Base-by-base conservation (phyloP, 2,113 vertebrate genomes). In the Hippoglossus stenolepis region DNA sequence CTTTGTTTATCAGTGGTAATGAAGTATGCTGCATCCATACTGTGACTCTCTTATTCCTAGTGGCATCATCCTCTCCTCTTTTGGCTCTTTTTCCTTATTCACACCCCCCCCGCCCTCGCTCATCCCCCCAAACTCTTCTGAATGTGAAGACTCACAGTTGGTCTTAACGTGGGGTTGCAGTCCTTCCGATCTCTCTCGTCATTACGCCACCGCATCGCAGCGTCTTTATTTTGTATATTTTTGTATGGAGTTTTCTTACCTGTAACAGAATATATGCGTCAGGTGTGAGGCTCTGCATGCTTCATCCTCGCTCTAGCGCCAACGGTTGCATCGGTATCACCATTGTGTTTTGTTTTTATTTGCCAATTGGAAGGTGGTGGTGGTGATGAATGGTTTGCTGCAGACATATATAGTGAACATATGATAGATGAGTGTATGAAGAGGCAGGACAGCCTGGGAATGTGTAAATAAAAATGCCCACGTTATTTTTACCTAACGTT, bases 401-500 rank as follows among this genome's bases (percentile, higher is more conserved):
- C 43, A 77, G 3, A 90, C 78, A 65, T 88, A 40, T 10, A 77
- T 58, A 28, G 76, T 77, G 57, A 89, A 90, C 87, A 85, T 86
- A 88, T 83, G 79, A 87, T 85, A 75, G 83, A 47, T 45, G 73
- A 89, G 88, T 83, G 89, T 87, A 85, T 91, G 64, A n/a, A 75
- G 47, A 80, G 86, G 82, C 75, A 74, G 80, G 82, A 80, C 54
- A 73, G 83, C 79, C 76, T 81, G 78, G 74, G 80, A 88, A 81
- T 75, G 84, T 93, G 93, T 94, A 93, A 91, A 93, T 92, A 92
- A 88, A 88, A 93, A 93, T 90, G 88, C 84, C 89, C 83, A 89
- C 85, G 77, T 88, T 93, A 94, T 93, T 94, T 94, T 94, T 92
- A 93, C 86, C 87, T 81, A 84, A 91, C 81, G 85, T 91, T 89